A percentile compares a stretch with the other conserved stretches of the same genome.
phyloP scores from a whole-genome alignment of 2,797 vertebrate species.

The Enteromius argenteus region DNA sequence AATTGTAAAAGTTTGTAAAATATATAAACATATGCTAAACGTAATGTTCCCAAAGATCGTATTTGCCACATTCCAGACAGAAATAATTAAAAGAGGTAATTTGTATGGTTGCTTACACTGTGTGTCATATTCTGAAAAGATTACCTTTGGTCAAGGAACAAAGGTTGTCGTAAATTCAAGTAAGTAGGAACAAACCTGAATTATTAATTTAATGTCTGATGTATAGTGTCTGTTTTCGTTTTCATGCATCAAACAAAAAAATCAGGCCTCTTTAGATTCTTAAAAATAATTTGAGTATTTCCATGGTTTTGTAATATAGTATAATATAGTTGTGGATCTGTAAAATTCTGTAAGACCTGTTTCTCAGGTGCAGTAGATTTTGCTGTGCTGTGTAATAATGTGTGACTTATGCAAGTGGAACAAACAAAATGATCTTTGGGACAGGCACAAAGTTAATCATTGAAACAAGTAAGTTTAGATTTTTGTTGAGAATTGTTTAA shows the following conservation, averaged over 20 bases:
- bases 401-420: constrained; percentile 49
- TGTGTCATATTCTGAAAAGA: constrained; percentile 34
- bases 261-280: not conserved
- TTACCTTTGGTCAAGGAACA: constrained; percentile 34
- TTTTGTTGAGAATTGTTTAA: not conserved
- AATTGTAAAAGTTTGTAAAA: not conserved
- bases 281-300: not conserved
- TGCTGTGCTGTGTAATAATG: constrained; percentile 19
- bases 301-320: not conserved
- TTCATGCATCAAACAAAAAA: not conserved
- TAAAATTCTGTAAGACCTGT: not conserved
- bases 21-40: not conserved
- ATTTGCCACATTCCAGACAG: not conserved
- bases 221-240: not conserved
- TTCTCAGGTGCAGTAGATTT: not conserved
- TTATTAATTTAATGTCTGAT: not conserved
- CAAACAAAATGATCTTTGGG: constrained; percentile 52
- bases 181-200: not conserved
- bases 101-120: constrained; percentile 3
- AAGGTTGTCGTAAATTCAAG: constrained; percentile 1
- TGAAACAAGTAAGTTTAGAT: constrained; percentile 46
- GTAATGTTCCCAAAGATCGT: not conserved
- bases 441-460: constrained; percentile 46
- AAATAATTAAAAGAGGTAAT: not conserved
- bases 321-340: not conserved